A percentile compares a stretch with the other conserved stretches of the same genome.
Evolutionary conservation across 1,140 invertebrate species (phyloP).

Genomic region (Proctacanthus coquilletti): DNA sequence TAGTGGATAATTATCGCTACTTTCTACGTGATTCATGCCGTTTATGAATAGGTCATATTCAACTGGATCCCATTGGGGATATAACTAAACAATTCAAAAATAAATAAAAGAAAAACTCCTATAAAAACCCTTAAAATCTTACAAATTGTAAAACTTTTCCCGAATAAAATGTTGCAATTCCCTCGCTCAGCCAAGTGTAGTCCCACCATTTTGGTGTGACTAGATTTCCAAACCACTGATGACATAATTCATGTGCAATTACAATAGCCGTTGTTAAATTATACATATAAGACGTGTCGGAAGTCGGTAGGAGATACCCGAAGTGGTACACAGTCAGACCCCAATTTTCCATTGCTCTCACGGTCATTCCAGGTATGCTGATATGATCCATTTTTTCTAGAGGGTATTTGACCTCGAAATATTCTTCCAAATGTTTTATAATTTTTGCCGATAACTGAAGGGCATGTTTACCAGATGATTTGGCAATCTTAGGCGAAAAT

Average conservation of each 20-base stretch:
- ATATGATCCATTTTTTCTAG: constrained; percentile 25
- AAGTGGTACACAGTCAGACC: constrained; percentile 25
- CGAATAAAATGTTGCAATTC: constrained; percentile 35
- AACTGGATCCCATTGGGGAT: no score
- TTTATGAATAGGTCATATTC: no score
- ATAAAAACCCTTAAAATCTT: no score
- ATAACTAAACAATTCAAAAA: no score
- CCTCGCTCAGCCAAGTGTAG: constrained; percentile 42
- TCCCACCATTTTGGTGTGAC: constrained; percentile 45
- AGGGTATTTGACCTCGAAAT: constrained; percentile 17
- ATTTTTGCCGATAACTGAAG: constrained; percentile 20
- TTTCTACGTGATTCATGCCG: no score
- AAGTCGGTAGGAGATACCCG: constrained; percentile 19
- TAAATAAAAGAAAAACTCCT: no score
- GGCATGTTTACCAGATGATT: constrained; percentile 20
- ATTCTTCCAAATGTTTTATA: constrained; percentile 17
- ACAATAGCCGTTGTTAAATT: constrained; percentile 37
- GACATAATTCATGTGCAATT: constrained; percentile 45
- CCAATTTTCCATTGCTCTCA: constrained; percentile 30
- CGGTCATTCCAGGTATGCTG: constrained; percentile 23
- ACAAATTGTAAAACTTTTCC: no score
- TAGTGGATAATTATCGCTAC: no score
- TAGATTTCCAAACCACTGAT: constrained; percentile 52
- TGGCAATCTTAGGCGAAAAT: constrained; percentile 20
- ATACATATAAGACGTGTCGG: constrained; percentile 16